These are phyloP conservation scores for Melanostoma mellinum DNA, from an alignment of 2,888 invertebrate genomes.

Conservation along the genomic window DNA sequence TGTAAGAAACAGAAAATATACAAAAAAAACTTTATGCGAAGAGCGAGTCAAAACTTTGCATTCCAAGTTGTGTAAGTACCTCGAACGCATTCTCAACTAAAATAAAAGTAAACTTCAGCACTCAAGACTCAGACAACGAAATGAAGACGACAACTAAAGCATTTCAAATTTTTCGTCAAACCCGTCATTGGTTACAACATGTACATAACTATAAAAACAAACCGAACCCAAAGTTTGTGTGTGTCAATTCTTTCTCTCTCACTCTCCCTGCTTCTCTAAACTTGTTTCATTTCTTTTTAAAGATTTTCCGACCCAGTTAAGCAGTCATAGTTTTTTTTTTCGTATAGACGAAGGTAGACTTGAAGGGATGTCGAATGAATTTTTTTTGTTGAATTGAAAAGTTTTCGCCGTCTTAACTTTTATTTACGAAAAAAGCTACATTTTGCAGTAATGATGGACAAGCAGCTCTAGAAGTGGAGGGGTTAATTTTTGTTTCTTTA, in stretches of 20 bases:
- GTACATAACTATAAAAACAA: slow-evolving; percentile 8
- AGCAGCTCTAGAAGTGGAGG: neutral
- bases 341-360: neutral
- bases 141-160: slow-evolving; percentile 2
- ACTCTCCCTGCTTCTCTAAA: neutral
- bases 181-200: neutral
- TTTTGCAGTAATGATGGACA: slow-evolving; percentile 7
- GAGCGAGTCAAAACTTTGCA: slow-evolving; percentile 28
- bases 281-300: slow-evolving; percentile 5
- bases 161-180: slow-evolving; percentile 41
- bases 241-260: slow-evolving; percentile 2
- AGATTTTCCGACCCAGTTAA: slow-evolving; percentile 46
- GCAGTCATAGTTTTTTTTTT: slow-evolving; percentile 1
- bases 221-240: slow-evolving; percentile 28
- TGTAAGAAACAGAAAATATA: slow-evolving; percentile 14
- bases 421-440: slow-evolving; percentile 1
- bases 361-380: neutral
- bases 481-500: slow-evolving; percentile 1
- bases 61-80: slow-evolving; percentile 21
- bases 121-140: neutral
- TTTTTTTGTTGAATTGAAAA: slow-evolving; percentile 3
- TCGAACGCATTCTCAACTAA: slow-evolving; percentile 23
- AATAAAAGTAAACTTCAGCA: slow-evolving; percentile 18
- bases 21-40: slow-evolving; percentile 15
- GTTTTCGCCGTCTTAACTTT: slow-evolving; percentile 24